Base-by-base conservation (phyloP, 2,113 vertebrate genomes). In the Triplophysa dalaica region DNA sequence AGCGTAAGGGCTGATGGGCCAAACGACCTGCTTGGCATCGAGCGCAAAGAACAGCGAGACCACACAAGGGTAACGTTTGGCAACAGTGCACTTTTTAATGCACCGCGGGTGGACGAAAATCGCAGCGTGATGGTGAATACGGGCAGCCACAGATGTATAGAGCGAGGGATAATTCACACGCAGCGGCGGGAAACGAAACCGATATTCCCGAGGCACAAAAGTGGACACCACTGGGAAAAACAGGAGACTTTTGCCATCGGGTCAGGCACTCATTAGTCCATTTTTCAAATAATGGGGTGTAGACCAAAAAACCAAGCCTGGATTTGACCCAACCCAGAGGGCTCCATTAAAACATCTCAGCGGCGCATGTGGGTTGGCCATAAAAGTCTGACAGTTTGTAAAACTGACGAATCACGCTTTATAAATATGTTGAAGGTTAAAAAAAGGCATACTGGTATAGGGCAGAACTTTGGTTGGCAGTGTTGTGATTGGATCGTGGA, bases 401-500 rank as follows among this genome's bases (percentile, higher is more conserved):
- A 87, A 62, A 85, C 38, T 67, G 75, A 86, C 52, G 52, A 87
- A 75, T 82, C 81, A 85, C 68, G 84, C 83, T 87, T 88, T 68
- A 85, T 77, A 87, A 87, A 86, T 63, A 79, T 8, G 16, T 73
- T 81, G 83, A 22, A 76, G 43, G 67, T 63, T 41, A 54, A 81
- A 56, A 52, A 78, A 56, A 69, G 58, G 19, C 60, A 41, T 29
- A 82, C 70, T 80, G 61, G 73, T 78, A 77, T 77, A 86, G 78
- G 70, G 81, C 70, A 79, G 79, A 62, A 64, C 70, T 83, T 79
- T 83, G 84, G 89, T 85, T 90, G 87, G 88, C 89, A 90, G 89
- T 90, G 84, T 70, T 87, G 78, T 80, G 75, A 78, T 50, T 58
- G 75, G 80, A 43, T n/a, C 9, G 16, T 62, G 21, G 22, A 41